Base-by-base conservation (phyloP, 2,113 vertebrate genomes). In the Actenoides hombroni region DNA sequence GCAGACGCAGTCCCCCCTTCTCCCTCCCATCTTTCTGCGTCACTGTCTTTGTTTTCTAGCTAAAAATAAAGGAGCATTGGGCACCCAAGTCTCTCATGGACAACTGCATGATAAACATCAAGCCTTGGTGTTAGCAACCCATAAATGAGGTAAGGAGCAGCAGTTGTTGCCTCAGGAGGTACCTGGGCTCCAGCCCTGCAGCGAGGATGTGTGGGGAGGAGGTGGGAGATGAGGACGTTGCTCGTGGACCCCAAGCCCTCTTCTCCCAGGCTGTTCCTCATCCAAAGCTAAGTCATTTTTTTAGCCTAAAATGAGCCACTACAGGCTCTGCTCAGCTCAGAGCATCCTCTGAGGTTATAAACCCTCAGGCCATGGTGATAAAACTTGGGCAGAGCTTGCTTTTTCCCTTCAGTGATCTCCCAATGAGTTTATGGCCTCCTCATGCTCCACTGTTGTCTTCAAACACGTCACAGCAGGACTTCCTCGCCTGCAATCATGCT, bases 381-480 rank as follows among this genome's bases (percentile, higher is more conserved):
- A 90, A 82, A 65, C 23, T 28, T 51, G 68, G 63, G 54, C 59
- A 69, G 51, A 28, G 40, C 24, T 77, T 1, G 0, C 40, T 44
- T 25, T 3, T 29, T 11, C 2, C 17, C 28, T 23, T 37, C 17
- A 3, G 16, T 2, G 8, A 60, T 51, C 61, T 59, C 17, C 24
- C 0, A 0, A 9, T 0, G 7, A 23, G 16, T 61, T 70, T 75
- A 61, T 2, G 64, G 29, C 56, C 39, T 35, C 28, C 44, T 76
- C 40, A 24, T 24, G 26, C 42, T 44, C 44, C 60, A 13, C 10
- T 8, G 6, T 42, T 42, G 53, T 59, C 83, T 82, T 49, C 17
- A 7, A 16, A 53, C 6, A 5, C 16, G 39, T 71, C 33, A 42
- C 59, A 63, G 29, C 20, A 25, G 48, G 28, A 37, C 40, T 46